Evolutionary conservation across 2,113 vertebrate genomes (phyloP), one percentile per base, ranked within the genome.

Genomic region (Fulmarus glacialis): DNA sequence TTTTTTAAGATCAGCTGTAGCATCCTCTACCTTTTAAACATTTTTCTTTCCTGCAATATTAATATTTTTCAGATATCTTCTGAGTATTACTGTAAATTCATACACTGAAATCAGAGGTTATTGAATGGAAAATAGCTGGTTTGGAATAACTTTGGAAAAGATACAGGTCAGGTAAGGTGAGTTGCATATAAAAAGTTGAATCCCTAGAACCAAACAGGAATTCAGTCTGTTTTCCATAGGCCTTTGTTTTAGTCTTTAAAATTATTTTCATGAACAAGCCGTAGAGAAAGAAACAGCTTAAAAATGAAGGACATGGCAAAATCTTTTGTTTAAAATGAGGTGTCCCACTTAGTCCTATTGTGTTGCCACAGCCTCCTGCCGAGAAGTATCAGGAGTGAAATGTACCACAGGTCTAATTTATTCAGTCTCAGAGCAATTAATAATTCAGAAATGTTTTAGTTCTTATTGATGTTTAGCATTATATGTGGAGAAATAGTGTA

Each of bases 381-480:
- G 3, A 75, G 81, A 91, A 78, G 16, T 52, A 55, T n/a, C 30
- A 67, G 27, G 45, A 18, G 27, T 78, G 27, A 89, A 77, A 77
- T 50, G 36, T 68, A 56, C 17, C 22, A 12, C 63, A 83, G 19
- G 22, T 82, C 63, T 90, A 45, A 91, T 64, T 68, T 78, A 45
- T 83, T 89, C 48, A 15, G 40, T 77, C 56, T 91, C 64, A 72
- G 64, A 82, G 66, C 75, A 93, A 91, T 95, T 87, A 97, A 93
- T 96, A 96, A 94, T 95, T 93, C 72, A 96, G 36, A 80, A 87
- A 66, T 80, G 27, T 96, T 92, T 96, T 71, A 60, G 48, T 84
- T 91, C 66, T 82, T 80, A 90, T 19, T 96, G 64, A 79, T 84
- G 36, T 47, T 86, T 80, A 64, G 36, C 9, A 36, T 55, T 74